Percentiles rank a stretch among this genome's conserved stretches.
Evolutionary conservation across 1,140 invertebrate genomes (phyloP).

Genomic region (Drosophila nebulosa): DNA sequence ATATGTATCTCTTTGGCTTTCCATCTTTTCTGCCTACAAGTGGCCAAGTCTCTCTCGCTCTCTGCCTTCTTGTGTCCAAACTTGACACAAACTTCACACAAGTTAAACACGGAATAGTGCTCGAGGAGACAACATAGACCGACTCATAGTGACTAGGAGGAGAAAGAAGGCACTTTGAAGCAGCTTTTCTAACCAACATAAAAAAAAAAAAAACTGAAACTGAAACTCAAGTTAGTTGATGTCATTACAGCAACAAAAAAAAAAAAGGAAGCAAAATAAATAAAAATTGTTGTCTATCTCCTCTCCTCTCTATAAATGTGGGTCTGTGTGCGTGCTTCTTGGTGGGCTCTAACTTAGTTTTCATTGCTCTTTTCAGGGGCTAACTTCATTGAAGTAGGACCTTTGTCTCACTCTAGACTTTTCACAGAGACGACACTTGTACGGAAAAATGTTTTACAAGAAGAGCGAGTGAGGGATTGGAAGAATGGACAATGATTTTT

Average conservation of each 20-base stretch:
- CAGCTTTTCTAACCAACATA: conserved; percentile 53
- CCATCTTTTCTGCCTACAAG: conserved; percentile 39
- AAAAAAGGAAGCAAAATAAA: background rate
- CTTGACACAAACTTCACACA: conserved; percentile 68
- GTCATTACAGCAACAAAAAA: conserved; percentile 36
- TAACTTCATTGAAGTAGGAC: conserved; percentile 35
- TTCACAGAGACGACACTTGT: background rate
- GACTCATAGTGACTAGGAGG: background rate
- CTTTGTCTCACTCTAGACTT: conserved; percentile 10
- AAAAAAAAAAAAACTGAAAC: conserved; percentile 25
- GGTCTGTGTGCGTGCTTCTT: conserved; percentile 1
- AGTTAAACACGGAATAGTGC: conserved; percentile 74
- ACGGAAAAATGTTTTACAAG: background rate
- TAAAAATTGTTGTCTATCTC: conserved; percentile 34
- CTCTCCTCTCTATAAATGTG: background rate
- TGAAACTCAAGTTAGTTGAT: conserved; percentile 40
- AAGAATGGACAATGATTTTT: background rate
- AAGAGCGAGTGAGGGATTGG: too few relatives aligned
- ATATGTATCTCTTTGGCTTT: background rate
- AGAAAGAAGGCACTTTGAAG: conserved; percentile 18
- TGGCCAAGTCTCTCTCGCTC: conserved; percentile 20
- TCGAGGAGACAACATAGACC: conserved; percentile 36
- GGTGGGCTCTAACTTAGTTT: conserved; percentile 40
- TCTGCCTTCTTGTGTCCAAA: conserved; percentile 23
- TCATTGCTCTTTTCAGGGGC: conserved; percentile 2